Evolutionary conservation across 2,888 invertebrate genomes (phyloP).

Genomic region (Acronicta leporina): DNA sequence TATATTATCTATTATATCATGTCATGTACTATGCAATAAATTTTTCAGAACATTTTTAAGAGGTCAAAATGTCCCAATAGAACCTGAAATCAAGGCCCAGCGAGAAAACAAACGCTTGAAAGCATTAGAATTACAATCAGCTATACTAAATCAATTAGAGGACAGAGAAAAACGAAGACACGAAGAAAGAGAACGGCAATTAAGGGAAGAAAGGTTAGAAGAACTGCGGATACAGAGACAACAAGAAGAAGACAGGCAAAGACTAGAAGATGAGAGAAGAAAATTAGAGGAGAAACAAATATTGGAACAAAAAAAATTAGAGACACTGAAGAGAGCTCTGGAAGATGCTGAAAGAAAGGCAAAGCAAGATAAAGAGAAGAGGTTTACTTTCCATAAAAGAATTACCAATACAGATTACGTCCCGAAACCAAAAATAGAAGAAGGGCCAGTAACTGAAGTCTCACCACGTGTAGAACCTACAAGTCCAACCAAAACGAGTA

Average conservation of each 20-base stretch:
- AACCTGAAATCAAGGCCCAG: slow-evolving; percentile 94
- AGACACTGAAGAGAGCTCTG: slow-evolving; percentile 93
- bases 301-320: slow-evolving; percentile 92
- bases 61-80: slow-evolving; percentile 96
- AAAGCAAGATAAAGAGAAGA: slow-evolving; percentile 90
- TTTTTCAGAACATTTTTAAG: slow-evolving; percentile 91
- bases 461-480: slow-evolving; percentile 61
- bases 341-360: slow-evolving; percentile 94
- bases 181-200: slow-evolving; percentile 93
- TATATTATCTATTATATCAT: not conserved
- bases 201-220: slow-evolving; percentile 94
- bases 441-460: slow-evolving; percentile 60
- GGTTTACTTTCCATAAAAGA: slow-evolving; percentile 76
- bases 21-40: not conserved
- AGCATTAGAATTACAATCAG: slow-evolving; percentile 95
- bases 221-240: slow-evolving; percentile 93
- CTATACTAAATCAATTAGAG: slow-evolving; percentile 95
- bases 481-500: slow-evolving; percentile 80
- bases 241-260: slow-evolving; percentile 91
- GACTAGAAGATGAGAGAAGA: slow-evolving; percentile 92
- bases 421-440: slow-evolving; percentile 63
- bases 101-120: slow-evolving; percentile 94
- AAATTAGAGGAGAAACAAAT: slow-evolving; percentile 91
- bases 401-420: slow-evolving; percentile 60
- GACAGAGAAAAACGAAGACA: slow-evolving; percentile 93